Base-by-base conservation (phyloP, 2,113 vertebrate species). In the Hystrix cristata region DNA sequence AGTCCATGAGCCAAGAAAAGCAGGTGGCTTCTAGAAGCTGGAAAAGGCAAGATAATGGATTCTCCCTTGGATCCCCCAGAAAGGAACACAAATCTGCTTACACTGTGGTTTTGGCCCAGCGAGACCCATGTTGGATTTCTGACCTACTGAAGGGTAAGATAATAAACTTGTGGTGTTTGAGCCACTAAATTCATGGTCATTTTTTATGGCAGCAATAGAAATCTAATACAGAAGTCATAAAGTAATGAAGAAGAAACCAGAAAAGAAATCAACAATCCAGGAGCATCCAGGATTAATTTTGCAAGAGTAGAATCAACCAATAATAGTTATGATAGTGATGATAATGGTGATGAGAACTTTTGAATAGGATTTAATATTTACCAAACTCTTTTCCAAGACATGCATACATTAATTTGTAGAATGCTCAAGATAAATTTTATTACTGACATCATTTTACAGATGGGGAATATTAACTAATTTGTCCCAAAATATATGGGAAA, bases 131-230 rank as follows among this genome's bases (percentile, higher is more conserved):
- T 27, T 76, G 19, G 72, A 94, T 25, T 83, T 92, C 19, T 83
- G 43, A 72, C 34, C 29, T 46, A 51, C 0, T 67, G 23, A 71
- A 96, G 25, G 60, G 0, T 55, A 91, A 84, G 85, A 57, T 78
- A 82, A 82, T 96, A 65, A 82, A 71, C 43, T 60, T 80, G 31
- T 29, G n/a, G 46, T 93, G 4, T 69, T 95, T 57, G 95, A 72
- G 1, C 5, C 34, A 86, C 38, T 53, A 91, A 81, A 16, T 67
- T 46, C 92, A 15, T 74, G 29, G n/a, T 51, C 31, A 87, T 23
- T 83, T 79, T 89, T 71, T 85, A 69, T 51, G n/a, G 21, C 4
- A 59, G 67, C 57, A 76, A 51, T 34, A 87, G 57, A 94, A 94
- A 84, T 7, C 2, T 55, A 90, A 88, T 23, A 84, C 3, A 96